Evolutionary conservation across 2,113 vertebrate genomes (phyloP), one percentile per base, ranked within the genome.

Genomic region (Galbula dea): DNA sequence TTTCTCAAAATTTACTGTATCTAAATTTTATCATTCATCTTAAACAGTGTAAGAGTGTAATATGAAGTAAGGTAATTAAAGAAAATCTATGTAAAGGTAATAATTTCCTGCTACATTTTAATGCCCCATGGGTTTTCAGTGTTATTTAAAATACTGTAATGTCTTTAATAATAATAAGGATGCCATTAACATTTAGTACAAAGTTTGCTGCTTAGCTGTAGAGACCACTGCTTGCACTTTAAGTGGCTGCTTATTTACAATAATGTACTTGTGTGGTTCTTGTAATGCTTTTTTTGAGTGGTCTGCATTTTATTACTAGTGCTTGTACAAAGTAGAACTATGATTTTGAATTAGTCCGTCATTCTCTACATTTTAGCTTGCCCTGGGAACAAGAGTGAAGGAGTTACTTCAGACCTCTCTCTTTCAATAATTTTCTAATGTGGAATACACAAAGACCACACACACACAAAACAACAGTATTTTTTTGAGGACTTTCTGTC

Each of bases 401-500:
- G 5, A 76, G 46, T 79, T 86, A 14, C 85, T 88, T 26, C n/a
- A 57, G 49, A 86, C 37, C 22, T 23, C 21, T 30, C 2, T 75
- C 5, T 88, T 73, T 37, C 71, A n/a, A 45, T 5, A 15, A 1
- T 57, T 76, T 80, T 52, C 27, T 79, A 52, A 34, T 19, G 51
- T 3, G 58, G 24, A 23, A 20, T 48, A 54, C 3, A 49, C 71
- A 67, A 43, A 61, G 0, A 2, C 1, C 5, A 0, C 4, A 55
- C 32, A 27, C n/a, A 20, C 15, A n/a, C n/a, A n/a, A n/a, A n/a
- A n/a, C n/a, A 41, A 8, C 36, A 24, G 2, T 52, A 19, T 58
- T 90, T 91, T 66, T 76, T 26, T 46, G 20, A 62, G 10, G 12
- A 54, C 20, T 68, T 80, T 26, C 6, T 63, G 15, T 78, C 66